Evolutionary conservation across 2,797 vertebrate species (phyloP).

Genomic region (Catostomus latipinnis): DNA sequence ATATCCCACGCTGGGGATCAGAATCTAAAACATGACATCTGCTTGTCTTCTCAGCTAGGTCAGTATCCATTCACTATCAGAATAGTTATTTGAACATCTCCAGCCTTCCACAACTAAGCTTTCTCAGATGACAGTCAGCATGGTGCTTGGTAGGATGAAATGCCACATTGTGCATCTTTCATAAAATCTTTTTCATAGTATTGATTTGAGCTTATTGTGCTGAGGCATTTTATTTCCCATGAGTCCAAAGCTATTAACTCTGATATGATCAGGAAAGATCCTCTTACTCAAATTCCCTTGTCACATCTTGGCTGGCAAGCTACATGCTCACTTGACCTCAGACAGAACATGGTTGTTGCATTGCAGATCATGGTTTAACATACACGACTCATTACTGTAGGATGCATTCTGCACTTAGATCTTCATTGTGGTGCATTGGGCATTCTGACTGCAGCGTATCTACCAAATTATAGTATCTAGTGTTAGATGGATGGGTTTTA

Average conservation of each 20-base stretch:
- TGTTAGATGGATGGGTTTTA: not conserved
- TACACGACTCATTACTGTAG: conserved; percentile 30
- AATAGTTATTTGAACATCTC: conserved; percentile 18
- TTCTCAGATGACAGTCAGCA: conserved; percentile 76
- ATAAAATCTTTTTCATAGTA: conserved; percentile 78
- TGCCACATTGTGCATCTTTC: conserved; percentile 77
- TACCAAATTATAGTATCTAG: not conserved
- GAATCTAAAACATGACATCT: not conserved
- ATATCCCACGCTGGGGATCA: not conserved
- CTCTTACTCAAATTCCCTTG: conserved; percentile 62
- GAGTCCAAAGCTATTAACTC: conserved; percentile 70
- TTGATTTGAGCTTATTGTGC: conserved; percentile 83
- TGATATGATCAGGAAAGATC: conserved; percentile 66
- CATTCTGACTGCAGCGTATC: not conserved
- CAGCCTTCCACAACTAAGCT: conserved; percentile 56
- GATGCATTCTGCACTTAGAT: not conserved
- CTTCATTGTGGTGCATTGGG: not conserved
- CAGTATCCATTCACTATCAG: conserved; percentile 16
- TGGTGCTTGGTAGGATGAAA: conserved; percentile 75
- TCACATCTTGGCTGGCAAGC: conserved; percentile 56
- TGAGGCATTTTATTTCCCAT: conserved; percentile 71
- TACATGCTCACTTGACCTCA: conserved; percentile 57
- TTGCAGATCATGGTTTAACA: conserved; percentile 48
- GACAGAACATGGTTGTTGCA: conserved; percentile 58
- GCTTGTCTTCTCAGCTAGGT: not conserved